These are phyloP conservation scores for Enteromius anoplus DNA, from an alignment of 2,797 vertebrate genomes.

Conservation along the genomic window DNA sequence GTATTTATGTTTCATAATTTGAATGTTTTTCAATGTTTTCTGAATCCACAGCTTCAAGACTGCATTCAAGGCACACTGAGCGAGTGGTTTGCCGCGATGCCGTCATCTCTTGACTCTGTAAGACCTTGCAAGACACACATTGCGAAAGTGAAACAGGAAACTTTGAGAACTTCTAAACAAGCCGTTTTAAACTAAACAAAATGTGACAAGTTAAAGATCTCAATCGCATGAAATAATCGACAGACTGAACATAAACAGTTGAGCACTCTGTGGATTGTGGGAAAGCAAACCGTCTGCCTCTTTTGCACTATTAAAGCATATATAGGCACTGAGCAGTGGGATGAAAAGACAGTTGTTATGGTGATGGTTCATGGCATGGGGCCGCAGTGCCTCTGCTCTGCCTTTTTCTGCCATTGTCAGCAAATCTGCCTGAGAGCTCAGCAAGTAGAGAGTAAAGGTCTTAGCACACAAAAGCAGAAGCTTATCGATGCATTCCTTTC, in stretches of 20 bases:
- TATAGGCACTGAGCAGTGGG: conserved; percentile 3
- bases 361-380: conserved; percentile 73
- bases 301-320: conserved; percentile 65
- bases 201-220: neutral
- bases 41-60: conserved; percentile 86
- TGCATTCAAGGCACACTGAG: conserved; percentile 92
- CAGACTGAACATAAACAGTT: conserved; percentile 12
- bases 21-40: neutral
- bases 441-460: conserved; percentile 48
- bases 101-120: conserved; percentile 75
- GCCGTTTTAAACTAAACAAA: neutral
- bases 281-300: conserved; percentile 57
- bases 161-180: neutral
- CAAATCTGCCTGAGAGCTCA: conserved; percentile 62
- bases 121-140: conserved; percentile 49
- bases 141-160: neutral
- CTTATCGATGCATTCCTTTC: conserved; percentile 55
- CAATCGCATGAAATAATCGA: neutral
- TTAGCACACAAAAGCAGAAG: conserved; percentile 52
- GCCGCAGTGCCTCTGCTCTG: conserved; percentile 35
- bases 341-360: conserved; percentile 74
- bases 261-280: conserved; percentile 45
- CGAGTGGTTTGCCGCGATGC: conserved; percentile 86
- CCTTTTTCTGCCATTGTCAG: conserved; percentile 64
- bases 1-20: neutral